Evolutionary conservation across 2,797 vertebrate genomes (phyloP), one percentile per base, ranked within the genome.

Genomic region (Pygocentrus nattereri): DNA sequence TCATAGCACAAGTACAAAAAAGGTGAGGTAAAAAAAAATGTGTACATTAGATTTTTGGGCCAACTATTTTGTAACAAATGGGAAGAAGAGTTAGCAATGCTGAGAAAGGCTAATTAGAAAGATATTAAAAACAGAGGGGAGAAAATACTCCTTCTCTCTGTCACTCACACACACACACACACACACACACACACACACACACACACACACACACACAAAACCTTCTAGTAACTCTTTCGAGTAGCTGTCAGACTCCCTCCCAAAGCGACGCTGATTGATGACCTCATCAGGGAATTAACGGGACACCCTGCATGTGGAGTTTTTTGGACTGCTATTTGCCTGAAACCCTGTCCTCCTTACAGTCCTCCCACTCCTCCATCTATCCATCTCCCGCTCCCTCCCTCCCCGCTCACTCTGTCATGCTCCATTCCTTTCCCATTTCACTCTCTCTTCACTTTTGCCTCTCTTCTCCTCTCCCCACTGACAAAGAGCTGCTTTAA

Each of bases 211-310:
- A 21, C 64, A 61, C 77, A 21, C 83, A 80, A 13, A 80, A 82
- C 77, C 64, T 80, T 87, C 54, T 83, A 70, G 76, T 78, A 73
- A 58, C 62, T 67, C 85, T 79, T 91, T 89, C 87, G 84, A 89
- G 81, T 84, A 84, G 85, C 90, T 94, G 93, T 91, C 91, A 91
- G 88, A 83, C 73, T 64, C 44, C 79, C 85, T 80, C 44, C 23
- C 68, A 30, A 80, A 38, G 62, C 38, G 50, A 82, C 3, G 38
- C 84, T 93, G 93, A 94, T 95, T 93, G 92, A 95, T 94, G 90
- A 92, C 88, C 87, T 92, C 92, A 91, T 92, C 80, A 85, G 93
- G 91, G 93, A 94, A 87, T 92, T 91, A 90, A 92, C 87, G 56
- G 85, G 90, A 93, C 90, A 92, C 91, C 89, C 88, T 90, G 62